These are phyloP conservation scores for Synchiropus splendidus DNA, from an alignment of 2,113 vertebrate species.

Conservation along the genomic window DNA sequence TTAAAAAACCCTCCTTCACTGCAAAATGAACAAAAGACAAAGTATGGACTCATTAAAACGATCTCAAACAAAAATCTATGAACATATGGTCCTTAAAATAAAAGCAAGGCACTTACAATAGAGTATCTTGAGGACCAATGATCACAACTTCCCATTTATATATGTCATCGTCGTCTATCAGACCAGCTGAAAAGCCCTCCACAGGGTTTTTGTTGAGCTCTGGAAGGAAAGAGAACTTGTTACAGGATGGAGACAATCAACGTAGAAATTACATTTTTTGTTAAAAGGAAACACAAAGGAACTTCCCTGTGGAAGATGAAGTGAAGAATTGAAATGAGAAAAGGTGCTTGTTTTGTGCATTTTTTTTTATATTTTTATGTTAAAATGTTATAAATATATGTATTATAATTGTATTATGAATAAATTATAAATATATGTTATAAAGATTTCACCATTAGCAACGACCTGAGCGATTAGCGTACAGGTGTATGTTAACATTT, in stretches of 20 bases:
- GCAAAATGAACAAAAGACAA: constrained; percentile 35
- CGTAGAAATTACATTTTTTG: too few species aligned
- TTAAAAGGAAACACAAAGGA: too few species aligned
- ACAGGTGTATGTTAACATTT: too few species aligned
- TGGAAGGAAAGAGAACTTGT: constrained; percentile 29
- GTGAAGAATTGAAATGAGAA: too few species aligned
- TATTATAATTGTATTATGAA: too few species aligned
- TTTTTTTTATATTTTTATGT: too few species aligned
- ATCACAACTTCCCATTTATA: constrained; percentile 99
- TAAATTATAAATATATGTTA: too few species aligned
- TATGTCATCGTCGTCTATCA: constrained; percentile 98
- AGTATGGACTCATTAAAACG: not conserved
- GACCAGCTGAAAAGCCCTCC: constrained; percentile 97
- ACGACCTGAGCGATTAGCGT: too few species aligned
- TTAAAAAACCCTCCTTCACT: constrained; percentile 99
- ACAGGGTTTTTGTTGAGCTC: constrained; percentile 99
- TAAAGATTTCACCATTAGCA: too few species aligned
- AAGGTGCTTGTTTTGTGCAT: too few species aligned
- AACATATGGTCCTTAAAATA: not conserved
- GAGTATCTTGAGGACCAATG: constrained; percentile 96
- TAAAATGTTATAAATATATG: too few species aligned
- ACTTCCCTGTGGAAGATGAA: too few species aligned
- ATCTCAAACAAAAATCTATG: not conserved
- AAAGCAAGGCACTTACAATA: constrained; percentile 80
- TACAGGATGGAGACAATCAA: not conserved